Evolutionary conservation across 2,797 vertebrate species (phyloP), one percentile per base, ranked within the genome.

Genomic region (Megaceryle alcyon): DNA sequence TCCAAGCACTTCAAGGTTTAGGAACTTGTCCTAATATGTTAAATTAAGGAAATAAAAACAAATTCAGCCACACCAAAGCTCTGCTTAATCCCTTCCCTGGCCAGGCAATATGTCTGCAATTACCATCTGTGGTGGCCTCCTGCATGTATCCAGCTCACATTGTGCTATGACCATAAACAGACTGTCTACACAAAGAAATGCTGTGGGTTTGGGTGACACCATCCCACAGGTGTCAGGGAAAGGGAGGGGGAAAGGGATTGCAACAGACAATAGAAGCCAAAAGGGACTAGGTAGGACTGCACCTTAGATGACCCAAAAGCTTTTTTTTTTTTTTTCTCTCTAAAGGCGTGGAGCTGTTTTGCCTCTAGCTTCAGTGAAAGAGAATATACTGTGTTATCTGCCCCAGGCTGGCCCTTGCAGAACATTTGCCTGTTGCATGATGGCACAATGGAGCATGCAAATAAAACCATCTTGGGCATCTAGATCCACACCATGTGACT

Each of bases 251-350:
- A 65, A 85, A 84, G 80, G 70, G 37, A 37, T 39, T 82, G 71
- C 54, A 63, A 73, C 25, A 60, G 75, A 96, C 85, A 94, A 92
- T 83, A 56, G 82, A 88, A 95, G n/a, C 79, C 88, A 89, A 72
- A 41, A 84, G 82, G 64, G 68, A 90, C 37, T 90, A 96, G 75
- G 88, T 90, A 71, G 93, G 72, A 80, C 88, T 88, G 90, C 29
- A 88, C 60, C 90, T 94, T 87, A 86, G 88, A 68, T 95, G 59
- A 44, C 51, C 37, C 85, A 85, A 43, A 75, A 77, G 65, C 28
- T 87, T 22, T 29, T 28, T 66, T 92, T 82, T 85, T 86, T 17
- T 43, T 49, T 60, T 63, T 64, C 53, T 68, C 39, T 48, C 48
- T 56, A 54, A 31, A 77, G 71, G 19, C 8, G 0, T 35, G n/a